Base-by-base conservation (phyloP, 2,797 vertebrate genomes). In the Glossophaga mutica region DNA sequence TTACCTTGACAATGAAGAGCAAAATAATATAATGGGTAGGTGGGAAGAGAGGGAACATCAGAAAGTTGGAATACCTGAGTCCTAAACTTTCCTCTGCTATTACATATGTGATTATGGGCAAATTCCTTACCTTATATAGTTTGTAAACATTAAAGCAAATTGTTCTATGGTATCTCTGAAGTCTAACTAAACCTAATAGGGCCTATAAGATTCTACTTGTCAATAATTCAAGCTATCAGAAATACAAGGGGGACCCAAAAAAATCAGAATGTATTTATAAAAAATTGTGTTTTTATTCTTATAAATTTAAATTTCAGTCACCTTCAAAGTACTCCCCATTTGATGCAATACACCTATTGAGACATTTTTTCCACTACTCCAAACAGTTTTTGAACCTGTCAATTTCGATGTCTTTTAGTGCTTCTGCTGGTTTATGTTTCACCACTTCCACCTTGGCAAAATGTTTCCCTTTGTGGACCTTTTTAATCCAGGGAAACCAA, bases 161-260 rank as follows among this genome's bases (percentile, higher is more conserved):
- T 84, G 5, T 85, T 44, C 67, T 42, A 94, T 24, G 70, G 37
- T 50, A 90, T 78, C 26, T 94, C 68, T 42, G 9, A 92, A 71
- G 68, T 68, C 55, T 52, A 70, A 70, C 93, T 79, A 95, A 83
- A 68, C 21, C 68, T 37, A 1, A 79, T 42, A 90, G 59, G 5
- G 29, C 5, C 73, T 91, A 26, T 42, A 59, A 55, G 52, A 87
- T 65, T 88, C 52, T 84, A 88, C 7, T 46, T 94, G 44, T 6
- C 86, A 90, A 79, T 46, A 94, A 89, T 50, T 93, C 48, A 93
- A 84, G 24, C 62, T 52, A 93, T 32, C 71, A 70, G 71, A 79
- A 86, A 65, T n/a, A 65, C 29, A 32, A 32, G 59, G 59, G 29
- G 29, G 59, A 7, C 14, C 59, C 59, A 65, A n/a, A 65, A 32